These are phyloP conservation scores for Lemur catta DNA, from an alignment of 2,797 vertebrate genomes.

Conservation along the genomic window DNA sequence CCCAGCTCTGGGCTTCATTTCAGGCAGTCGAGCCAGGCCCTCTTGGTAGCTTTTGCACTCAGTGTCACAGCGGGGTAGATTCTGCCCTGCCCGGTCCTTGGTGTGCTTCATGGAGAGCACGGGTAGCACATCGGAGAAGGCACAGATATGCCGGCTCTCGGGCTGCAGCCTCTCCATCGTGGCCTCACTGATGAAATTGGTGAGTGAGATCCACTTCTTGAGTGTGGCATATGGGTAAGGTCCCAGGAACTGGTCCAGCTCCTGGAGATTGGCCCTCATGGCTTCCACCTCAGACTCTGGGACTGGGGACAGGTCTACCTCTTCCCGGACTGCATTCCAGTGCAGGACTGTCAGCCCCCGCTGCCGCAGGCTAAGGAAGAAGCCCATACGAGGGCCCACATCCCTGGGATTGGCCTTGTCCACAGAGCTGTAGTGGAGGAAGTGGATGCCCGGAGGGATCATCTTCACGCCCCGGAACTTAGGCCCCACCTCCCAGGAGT, in stretches of 20 bases:
- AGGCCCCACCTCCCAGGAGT: slow-evolving; percentile 94
- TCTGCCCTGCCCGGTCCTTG: slow-evolving; percentile 89
- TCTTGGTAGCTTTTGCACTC: slow-evolving; percentile 94
- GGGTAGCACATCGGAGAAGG: slow-evolving; percentile 93
- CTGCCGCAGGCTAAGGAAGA: slow-evolving; percentile 90
- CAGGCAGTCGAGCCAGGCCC: slow-evolving; percentile 92
- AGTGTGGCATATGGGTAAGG: slow-evolving; percentile 94
- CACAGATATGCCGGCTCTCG: slow-evolving; percentile 89
- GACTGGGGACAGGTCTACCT: slow-evolving; percentile 87
- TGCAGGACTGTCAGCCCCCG: slow-evolving; percentile 88
- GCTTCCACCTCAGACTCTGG: slow-evolving; percentile 87
- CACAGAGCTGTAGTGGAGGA: slow-evolving; percentile 92
- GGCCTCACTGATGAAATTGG: slow-evolving; percentile 88
- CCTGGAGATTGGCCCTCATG: slow-evolving; percentile 85
- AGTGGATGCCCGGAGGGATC: slow-evolving; percentile 97
- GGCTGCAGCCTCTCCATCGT: slow-evolving; percentile 89
- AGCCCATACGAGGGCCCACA: slow-evolving; percentile 90
- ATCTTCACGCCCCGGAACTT: slow-evolving; percentile 96
- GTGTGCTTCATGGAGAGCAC: slow-evolving; percentile 88
- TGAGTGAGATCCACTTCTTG: slow-evolving; percentile 96
- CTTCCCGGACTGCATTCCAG: slow-evolving; percentile 90
- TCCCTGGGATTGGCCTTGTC: slow-evolving; percentile 84
- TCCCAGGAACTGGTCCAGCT: slow-evolving; percentile 92
- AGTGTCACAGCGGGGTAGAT: slow-evolving; percentile 87
- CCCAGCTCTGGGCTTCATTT: slow-evolving; percentile 91